A percentile compares a stretch with the other conserved stretches of the same genome.
Conservation (phyloP, 1,140 invertebrate genomes). For the Kradibia gibbosae region DNA sequence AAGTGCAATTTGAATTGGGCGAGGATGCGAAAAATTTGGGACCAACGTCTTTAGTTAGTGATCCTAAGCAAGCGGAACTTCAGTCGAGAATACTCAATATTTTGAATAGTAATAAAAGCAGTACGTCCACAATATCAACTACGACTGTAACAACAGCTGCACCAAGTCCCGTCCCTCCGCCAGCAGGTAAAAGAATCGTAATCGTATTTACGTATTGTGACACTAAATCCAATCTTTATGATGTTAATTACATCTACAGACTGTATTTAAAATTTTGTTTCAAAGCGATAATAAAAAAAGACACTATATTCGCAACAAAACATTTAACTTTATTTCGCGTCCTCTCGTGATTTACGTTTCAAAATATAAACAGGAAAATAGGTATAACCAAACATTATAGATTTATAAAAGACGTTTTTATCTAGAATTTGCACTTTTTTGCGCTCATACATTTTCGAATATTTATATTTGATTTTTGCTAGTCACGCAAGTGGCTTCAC, state of each 20-base stretch:
- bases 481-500: background rate
- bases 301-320: background rate
- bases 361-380: background rate
- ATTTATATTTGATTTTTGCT: conserved; percentile 11
- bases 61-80: conserved; percentile 80
- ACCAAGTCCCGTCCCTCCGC: conserved; percentile 65
- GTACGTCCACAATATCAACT: conserved; percentile 48
- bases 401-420: background rate
- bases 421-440: conserved; percentile 9
- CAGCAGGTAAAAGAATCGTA: conserved; percentile 59
- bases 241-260: conserved; percentile 17
- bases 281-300: conserved; percentile 18
- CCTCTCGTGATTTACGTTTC: conserved; percentile 29
- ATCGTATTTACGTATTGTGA: conserved; percentile 13
- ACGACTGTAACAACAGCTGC: conserved; percentile 60
- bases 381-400: background rate
- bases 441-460: background rate
- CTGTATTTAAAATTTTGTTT: conserved; percentile 25
- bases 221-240: background rate
- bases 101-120: conserved; percentile 76
- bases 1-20: conserved; percentile 81
- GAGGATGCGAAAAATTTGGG: conserved; percentile 72
- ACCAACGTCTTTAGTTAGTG: conserved; percentile 64
- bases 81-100: conserved; percentile 90
- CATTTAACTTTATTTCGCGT: conserved; percentile 14